phyloP scores from a whole-genome alignment of 92 coral and sea anemone genomes.

The Scolanthus callimorphus region DNA sequence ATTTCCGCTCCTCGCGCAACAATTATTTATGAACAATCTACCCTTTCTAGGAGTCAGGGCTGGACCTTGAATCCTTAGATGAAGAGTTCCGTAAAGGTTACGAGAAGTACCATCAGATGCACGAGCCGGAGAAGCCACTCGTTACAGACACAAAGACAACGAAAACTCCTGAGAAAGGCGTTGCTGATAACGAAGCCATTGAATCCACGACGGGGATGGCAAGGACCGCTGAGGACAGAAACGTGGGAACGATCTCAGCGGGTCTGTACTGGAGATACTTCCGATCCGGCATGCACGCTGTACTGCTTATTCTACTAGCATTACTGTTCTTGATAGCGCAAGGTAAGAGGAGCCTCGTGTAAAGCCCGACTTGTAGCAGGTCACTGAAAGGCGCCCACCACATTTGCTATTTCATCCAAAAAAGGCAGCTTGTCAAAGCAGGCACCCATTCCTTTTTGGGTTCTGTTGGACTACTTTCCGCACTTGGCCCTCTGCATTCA shows the following conservation, averaged over 20 bases:
- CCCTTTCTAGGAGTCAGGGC: constrained; percentile 71
- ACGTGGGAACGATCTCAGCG: constrained; percentile 78
- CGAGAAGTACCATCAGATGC: constrained; percentile 71
- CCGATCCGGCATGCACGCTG: constrained; percentile 72
- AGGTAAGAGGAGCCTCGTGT: too few species aligned
- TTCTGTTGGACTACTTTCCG: too few species aligned
- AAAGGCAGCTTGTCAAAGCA: too few species aligned
- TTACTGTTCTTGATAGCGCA: constrained; percentile 72
- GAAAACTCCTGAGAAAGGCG: background rate
- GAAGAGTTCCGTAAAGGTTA: constrained; percentile 66
- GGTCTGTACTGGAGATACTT: constrained; percentile 78
- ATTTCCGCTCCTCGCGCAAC: too few species aligned
- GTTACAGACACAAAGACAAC: constrained; percentile 5
- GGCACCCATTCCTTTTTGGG: too few species aligned
- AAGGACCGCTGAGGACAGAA: constrained; percentile 50
- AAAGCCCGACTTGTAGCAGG: too few species aligned
- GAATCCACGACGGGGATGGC: background rate
- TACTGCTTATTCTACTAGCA: constrained; percentile 48
- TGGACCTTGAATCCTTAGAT: constrained; percentile 79
- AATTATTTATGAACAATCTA: too few species aligned
- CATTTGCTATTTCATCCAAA: too few species aligned
- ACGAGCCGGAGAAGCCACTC: constrained; percentile 21
- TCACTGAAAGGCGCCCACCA: too few species aligned
- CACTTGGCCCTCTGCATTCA: too few species aligned
- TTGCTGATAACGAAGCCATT: background rate